Evolutionary conservation across 2,113 vertebrate genomes (phyloP).

Genomic region (Crocuta crocuta): DNA sequence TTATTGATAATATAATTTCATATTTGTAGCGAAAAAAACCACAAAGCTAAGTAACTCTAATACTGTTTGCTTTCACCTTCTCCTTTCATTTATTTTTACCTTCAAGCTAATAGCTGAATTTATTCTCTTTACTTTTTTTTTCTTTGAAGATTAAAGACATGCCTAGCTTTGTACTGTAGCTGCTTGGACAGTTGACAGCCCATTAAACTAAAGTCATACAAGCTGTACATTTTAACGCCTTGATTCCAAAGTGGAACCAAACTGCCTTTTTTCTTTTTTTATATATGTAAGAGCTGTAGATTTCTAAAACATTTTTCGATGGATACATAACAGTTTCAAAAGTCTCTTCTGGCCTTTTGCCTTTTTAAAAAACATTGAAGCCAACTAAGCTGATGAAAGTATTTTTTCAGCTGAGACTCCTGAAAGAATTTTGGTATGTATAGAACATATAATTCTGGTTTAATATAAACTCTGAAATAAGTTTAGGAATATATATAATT

Average conservation of each 20-base stretch:
- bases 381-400: slow-evolving; percentile 67
- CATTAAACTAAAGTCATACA: slow-evolving; percentile 82
- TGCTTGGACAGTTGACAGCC: slow-evolving; percentile 79
- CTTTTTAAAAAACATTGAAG: slow-evolving; percentile 49
- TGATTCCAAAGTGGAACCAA: slow-evolving; percentile 72
- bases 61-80: slow-evolving; percentile 62
- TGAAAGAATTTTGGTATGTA: neutral
- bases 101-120: slow-evolving; percentile 82
- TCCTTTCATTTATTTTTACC: slow-evolving; percentile 79
- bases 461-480: slow-evolving; percentile 34
- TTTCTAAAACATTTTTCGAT: slow-evolving; percentile 65
- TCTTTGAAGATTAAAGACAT: slow-evolving; percentile 85
- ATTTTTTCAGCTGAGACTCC: neutral
- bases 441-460: neutral
- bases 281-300: slow-evolving; percentile 6
- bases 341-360: slow-evolving; percentile 14
- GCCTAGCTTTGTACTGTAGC: slow-evolving; percentile 73
- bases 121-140: slow-evolving; percentile 80
- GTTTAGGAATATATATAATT: neutral
- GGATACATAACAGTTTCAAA: neutral
- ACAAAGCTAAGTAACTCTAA: slow-evolving; percentile 50
- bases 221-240: slow-evolving; percentile 76
- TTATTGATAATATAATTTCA: slow-evolving; percentile 34
- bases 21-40: slow-evolving; percentile 43
- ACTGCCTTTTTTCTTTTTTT: slow-evolving; percentile 28